Base-by-base conservation (phyloP, 1,140 invertebrate genomes). In the Ceratosolen solmsi region DNA sequence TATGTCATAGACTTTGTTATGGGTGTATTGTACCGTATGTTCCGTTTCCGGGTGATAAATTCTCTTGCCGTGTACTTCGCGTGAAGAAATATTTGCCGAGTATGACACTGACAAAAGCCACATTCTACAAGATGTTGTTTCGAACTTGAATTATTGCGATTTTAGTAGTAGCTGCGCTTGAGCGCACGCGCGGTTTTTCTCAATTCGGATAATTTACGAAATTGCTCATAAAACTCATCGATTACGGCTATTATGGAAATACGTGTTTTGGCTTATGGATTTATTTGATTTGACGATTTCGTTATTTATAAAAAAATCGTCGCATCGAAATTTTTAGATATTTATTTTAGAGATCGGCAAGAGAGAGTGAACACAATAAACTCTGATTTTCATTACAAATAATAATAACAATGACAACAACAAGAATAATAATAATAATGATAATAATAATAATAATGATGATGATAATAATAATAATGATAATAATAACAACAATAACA, bases 1-100 rank as follows among this genome's bases (percentile, higher is more conserved):
- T 13, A 46, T 13, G 41, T 13, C 41, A 22, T 49, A 36, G 17
- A 36, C 11, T 22, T 13, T 11, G 25, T 9, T 73, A 71, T 13
- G 20, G 9, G 36, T 20, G 74, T 30, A 58, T 22, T 17, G 20
- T 30, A 22, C 30, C 46, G n/a, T 72, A n/a, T 65, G 38, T 15
- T 60, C 49, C 5, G 71, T 65, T 80, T 80, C 79, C 60, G 49
- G 51, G 76, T 82, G 80, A 82, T 82, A 82, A 70, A 82, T 82
- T 81, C 13, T 30, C 58, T 58, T 70, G 41, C 30, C 71, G 72
- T 30, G 60, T 73, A 25, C 30, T 27, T 5, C 49, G 63, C 11
- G 65, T 74, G 56, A 80, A 74, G 74, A 80, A 80, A 65, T 56
- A 49, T 56, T 51, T 75, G 70, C 36, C 63, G 30, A 54, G 65